Evolutionary conservation across 1,140 invertebrate genomes (phyloP).

Genomic region (Samia ricini): DNA sequence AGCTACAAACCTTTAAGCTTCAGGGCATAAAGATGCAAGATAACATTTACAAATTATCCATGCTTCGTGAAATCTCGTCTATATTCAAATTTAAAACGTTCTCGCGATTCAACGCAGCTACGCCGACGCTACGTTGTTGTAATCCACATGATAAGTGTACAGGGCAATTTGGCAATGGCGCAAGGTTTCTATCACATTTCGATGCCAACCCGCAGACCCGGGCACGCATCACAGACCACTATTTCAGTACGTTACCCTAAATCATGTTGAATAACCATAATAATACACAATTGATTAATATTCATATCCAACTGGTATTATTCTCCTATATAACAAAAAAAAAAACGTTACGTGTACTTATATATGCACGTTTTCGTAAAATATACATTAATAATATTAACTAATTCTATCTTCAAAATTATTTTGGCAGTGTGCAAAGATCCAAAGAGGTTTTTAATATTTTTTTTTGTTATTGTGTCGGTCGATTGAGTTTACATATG

Average conservation of each 20-base stretch:
- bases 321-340: too few relatives aligned
- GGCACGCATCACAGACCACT: conserved; percentile 35
- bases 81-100: conserved; percentile 24
- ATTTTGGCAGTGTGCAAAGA: too few relatives aligned
- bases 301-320: too few relatives aligned
- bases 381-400: too few relatives aligned
- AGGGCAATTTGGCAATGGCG: conserved; percentile 65
- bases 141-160: conserved; percentile 69
- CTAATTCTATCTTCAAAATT: too few relatives aligned
- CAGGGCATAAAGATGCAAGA: not conserved
- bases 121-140: conserved; percentile 19
- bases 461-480: too few relatives aligned
- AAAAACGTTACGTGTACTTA: too few relatives aligned
- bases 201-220: conserved; percentile 47
- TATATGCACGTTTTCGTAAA: too few relatives aligned
- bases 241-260: conserved; percentile 56
- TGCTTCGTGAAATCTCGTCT: conserved; percentile 17
- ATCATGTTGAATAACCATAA: conserved; percentile 46
- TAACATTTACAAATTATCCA: conserved; percentile 8
- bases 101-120: not conserved
- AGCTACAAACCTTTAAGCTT: not conserved
- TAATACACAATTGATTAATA: too few relatives aligned
- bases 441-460: too few relatives aligned
- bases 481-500: too few relatives aligned
- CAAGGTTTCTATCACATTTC: conserved; percentile 47